These are phyloP conservation scores for Nephotettix cincticeps DNA, from an alignment of 1,140 invertebrate species.

Conservation along the genomic window DNA sequence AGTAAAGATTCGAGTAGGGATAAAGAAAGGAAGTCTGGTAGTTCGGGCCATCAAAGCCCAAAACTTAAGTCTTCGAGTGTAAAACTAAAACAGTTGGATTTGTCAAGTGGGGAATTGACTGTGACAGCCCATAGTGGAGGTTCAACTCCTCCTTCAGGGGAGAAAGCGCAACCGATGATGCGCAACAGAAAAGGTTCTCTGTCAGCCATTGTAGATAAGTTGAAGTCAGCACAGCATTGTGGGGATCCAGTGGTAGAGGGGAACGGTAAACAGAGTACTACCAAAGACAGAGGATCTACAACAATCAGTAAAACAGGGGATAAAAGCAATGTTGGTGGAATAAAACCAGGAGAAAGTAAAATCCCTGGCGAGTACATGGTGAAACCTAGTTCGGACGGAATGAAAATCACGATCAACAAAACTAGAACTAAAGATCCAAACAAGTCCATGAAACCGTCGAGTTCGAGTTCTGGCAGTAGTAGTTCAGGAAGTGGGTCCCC, in stretches of 20 bases:
- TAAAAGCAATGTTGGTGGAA: conserved; percentile 52
- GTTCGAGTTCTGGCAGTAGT: conserved; percentile 35
- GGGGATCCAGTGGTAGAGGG: conserved; percentile 43
- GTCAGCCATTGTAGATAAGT: conserved; percentile 82
- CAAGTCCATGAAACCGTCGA: conserved; percentile 44
- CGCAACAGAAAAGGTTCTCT: conserved; percentile 74
- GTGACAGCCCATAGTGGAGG: conserved; percentile 26
- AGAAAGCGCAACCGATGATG: conserved; percentile 46
- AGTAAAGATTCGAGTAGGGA: conserved; percentile 47
- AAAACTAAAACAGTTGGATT: conserved; percentile 67
- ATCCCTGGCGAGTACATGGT: conserved; percentile 81
- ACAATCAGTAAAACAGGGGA: conserved; percentile 52
- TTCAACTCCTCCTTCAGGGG: conserved; percentile 23
- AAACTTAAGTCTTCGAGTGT: conserved; percentile 63
- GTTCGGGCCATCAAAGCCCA: conserved; percentile 57
- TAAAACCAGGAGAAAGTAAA: conserved; percentile 61
- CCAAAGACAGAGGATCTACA: conserved; percentile 36
- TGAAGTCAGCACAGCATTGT: conserved; percentile 70
- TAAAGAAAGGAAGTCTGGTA: conserved; percentile 61
- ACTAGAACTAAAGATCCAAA: conserved; percentile 63
- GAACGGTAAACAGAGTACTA: conserved; percentile 40
- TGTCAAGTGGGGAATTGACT: conserved; percentile 44
- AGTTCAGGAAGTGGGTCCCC: conserved; percentile 59
- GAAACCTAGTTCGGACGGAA: conserved; percentile 78
- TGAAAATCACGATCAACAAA: conserved; percentile 89